Evolutionary conservation across 2,888 invertebrate species (phyloP).

Genomic region (Calliopum simillimum): DNA sequence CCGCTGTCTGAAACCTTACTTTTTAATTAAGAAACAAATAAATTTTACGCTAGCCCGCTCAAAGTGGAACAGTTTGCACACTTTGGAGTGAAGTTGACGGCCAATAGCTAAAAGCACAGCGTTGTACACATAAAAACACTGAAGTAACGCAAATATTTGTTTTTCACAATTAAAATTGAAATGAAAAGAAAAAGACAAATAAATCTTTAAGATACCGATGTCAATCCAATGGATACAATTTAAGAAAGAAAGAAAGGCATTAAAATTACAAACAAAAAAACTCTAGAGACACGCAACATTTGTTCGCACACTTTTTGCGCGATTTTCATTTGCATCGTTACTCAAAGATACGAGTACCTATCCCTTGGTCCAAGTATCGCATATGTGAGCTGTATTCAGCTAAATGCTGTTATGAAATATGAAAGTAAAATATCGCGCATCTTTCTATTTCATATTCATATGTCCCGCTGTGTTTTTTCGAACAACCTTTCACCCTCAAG

Average conservation of each 20-base stretch:
- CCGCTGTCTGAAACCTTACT: neutral
- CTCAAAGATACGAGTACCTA: too few species aligned
- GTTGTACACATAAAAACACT: too few species aligned
- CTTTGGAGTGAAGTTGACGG: too few species aligned
- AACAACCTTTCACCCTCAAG: slow-evolving; percentile 20
- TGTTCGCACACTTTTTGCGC: neutral
- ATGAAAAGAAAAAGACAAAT: too few species aligned
- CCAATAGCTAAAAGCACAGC: too few species aligned
- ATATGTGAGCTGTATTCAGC: neutral
- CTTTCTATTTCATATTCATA: slow-evolving; percentile 5
- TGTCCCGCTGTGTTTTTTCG: slow-evolving; percentile 18
- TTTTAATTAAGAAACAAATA: slow-evolving; percentile 13
- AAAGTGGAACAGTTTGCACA: neutral
- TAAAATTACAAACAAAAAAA: neutral
- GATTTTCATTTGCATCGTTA: slow-evolving; percentile 9
- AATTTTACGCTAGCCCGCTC: neutral
- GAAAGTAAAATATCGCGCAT: neutral
- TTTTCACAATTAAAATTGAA: slow-evolving; percentile 4
- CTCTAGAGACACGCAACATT: slow-evolving; percentile 9
- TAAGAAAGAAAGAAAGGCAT: too few species aligned
- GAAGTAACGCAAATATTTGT: neutral
- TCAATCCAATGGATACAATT: neutral
- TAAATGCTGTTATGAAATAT: neutral
- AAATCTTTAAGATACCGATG: neutral
- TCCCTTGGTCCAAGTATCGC: too few species aligned